A percentile compares a stretch with the other conserved stretches of the same genome.
phyloP scores from a whole-genome alignment of 2,888 invertebrate genomes.

The Phortica okadai region DNA sequence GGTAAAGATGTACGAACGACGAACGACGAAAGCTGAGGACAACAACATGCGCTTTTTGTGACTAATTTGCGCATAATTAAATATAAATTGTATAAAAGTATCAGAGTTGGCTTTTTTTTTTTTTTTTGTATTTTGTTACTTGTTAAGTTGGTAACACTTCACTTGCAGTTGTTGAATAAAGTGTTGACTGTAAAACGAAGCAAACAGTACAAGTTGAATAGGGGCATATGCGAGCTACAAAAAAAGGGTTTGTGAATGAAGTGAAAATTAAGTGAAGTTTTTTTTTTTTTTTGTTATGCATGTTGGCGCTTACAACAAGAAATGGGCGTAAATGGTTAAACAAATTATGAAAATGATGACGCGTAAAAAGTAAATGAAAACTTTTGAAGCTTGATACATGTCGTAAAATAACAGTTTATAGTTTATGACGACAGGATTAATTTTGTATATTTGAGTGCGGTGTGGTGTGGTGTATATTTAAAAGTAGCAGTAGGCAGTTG shows the following conservation, averaged over 20 bases:
- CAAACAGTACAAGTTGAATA: neutral
- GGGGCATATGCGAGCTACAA: constrained; percentile 20
- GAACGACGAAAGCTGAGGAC: neutral
- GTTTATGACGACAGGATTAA: neutral
- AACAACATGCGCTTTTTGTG: constrained; percentile 38
- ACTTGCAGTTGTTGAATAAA: constrained; percentile 2
- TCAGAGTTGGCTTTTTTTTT: neutral
- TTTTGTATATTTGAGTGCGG: no score
- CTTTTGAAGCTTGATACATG: neutral
- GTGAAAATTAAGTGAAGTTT: neutral
- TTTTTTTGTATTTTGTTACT: neutral
- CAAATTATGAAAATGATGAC: constrained; percentile 51
- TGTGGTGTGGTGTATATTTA: neutral
- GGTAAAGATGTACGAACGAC: no score
- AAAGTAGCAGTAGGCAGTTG: neutral
- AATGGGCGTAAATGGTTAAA: constrained; percentile 71
- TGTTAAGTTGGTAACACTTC: constrained; percentile 10
- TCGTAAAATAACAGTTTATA: neutral
- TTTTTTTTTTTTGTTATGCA: neutral
- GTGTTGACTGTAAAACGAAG: neutral
- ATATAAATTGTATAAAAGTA: constrained; percentile 63
- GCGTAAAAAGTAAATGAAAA: neutral
- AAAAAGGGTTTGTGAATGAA: constrained; percentile 23
- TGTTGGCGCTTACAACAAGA: constrained; percentile 55
- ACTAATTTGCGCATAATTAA: constrained; percentile 73